Evolutionary conservation across 2,113 vertebrate genomes (phyloP).

Genomic region (Clarias macrocephalus): DNA sequence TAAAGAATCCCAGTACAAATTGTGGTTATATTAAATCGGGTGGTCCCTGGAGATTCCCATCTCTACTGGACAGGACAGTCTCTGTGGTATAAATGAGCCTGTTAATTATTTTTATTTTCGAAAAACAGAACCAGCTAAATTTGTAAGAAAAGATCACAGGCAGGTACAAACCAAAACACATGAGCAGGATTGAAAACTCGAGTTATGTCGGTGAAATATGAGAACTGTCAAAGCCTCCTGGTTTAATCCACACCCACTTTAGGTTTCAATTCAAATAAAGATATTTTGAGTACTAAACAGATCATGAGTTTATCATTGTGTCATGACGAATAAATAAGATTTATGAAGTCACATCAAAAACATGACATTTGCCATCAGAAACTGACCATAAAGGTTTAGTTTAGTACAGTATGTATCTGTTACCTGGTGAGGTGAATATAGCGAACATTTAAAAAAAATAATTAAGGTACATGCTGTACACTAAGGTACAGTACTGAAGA

Average conservation of each 20-base stretch:
- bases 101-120: no score
- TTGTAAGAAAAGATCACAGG: background rate
- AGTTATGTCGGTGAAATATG: background rate
- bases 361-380: background rate
- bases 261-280: background rate
- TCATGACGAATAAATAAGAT: background rate
- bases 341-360: background rate
- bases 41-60: no score
- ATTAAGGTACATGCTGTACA: background rate
- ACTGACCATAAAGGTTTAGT: background rate
- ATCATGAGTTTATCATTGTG: background rate
- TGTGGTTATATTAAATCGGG: no score
- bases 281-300: background rate
- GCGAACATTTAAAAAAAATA: background rate
- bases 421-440: background rate
- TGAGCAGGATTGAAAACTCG: background rate
- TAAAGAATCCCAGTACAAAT: no score
- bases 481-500: no score
- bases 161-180: background rate
- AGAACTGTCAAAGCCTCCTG: background rate
- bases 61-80: no score
- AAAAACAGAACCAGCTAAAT: background rate
- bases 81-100: background rate
- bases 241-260: background rate
- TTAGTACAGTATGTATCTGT: background rate